Conservation (phyloP, 2,113 vertebrate genomes). For the cattle (Bos taurus) region ARS-UCD2.0 NC_037339.1:26752501-26753000, state of each 20-base stretch:
- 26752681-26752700: not conserved
- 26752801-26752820: not conserved
- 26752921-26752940: not conserved
- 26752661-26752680: not conserved
- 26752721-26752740: not conserved
- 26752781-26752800: not conserved
- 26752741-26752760: not conserved
- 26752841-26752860: not conserved
- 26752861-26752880: not conserved
- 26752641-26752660: not conserved
- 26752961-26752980: not conserved
- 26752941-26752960: not conserved
- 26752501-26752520: not conserved
- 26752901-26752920: not conserved
- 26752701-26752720: not conserved
- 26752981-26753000: not conserved
- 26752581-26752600: not conserved
- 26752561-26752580: not conserved
- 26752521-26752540: not conserved
- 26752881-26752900: not conserved
- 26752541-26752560: not conserved
- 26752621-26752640: not conserved
- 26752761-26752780: not conserved
- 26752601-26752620: not conserved
- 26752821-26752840: not conserved